Evolutionary conservation across 2,888 invertebrate species (phyloP).

Genomic region (Asteroscopus sphinx): DNA sequence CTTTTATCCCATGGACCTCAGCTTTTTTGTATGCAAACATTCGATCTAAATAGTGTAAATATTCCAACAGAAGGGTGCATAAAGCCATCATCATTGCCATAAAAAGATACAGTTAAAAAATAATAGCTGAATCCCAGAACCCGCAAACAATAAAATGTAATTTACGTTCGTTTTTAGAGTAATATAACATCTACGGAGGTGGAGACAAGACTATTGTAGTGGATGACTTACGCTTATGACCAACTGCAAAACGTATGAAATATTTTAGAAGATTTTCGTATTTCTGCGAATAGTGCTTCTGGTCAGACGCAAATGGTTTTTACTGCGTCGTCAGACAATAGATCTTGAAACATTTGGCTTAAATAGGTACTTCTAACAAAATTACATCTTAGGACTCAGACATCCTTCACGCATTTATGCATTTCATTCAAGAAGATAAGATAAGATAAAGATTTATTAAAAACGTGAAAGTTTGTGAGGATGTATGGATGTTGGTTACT

Average conservation of each 20-base stretch:
- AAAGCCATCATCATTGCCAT: conserved; percentile 28
- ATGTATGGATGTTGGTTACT: no score
- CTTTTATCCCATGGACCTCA: no score
- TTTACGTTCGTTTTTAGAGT: conserved; percentile 44
- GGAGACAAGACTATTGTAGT: conserved; percentile 31
- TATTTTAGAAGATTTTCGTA: not conserved
- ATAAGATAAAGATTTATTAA: no score
- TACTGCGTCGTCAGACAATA: no score
- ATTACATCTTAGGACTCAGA: no score
- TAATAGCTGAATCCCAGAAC: conserved; percentile 25
- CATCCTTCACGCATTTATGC: no score
- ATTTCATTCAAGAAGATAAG: no score
- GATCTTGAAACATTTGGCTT: no score
- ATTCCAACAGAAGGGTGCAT: conserved; percentile 11
- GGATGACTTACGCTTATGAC: conserved; percentile 28
- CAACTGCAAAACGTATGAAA: conserved; percentile 2
- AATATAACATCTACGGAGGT: conserved; percentile 11
- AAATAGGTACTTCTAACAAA: no score
- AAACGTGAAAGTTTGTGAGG: no score
- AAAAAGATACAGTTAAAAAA: conserved; percentile 37
- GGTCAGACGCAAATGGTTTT: no score
- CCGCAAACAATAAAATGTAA: conserved; percentile 43
- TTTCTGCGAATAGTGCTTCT: no score
- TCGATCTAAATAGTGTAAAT: not conserved
- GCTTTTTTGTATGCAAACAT: not conserved